These are phyloP conservation scores for Lepidocolaptes lacrymiger DNA, from an alignment of 2,797 vertebrate species.

Conservation along the genomic window DNA sequence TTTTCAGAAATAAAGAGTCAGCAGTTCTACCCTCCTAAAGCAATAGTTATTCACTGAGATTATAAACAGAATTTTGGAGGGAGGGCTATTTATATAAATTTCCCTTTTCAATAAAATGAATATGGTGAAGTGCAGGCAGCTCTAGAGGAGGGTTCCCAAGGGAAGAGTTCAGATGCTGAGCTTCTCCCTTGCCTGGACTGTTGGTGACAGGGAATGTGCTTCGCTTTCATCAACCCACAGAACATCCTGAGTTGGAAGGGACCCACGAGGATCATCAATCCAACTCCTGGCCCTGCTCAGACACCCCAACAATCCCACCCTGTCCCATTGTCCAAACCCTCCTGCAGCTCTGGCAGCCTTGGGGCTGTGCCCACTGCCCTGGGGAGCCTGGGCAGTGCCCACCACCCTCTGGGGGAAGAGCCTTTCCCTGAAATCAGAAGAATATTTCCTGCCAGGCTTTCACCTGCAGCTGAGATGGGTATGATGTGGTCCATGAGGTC, in stretches of 20 bases:
- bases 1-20: constrained; percentile 54
- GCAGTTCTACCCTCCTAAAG: constrained; percentile 64
- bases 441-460: not conserved
- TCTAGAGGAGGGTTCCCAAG: rapidly evolving
- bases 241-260: not conserved
- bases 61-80: constrained; percentile 52
- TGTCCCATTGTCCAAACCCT: rapidly evolving
- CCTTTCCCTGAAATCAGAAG: not conserved
- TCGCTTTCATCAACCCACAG: rapidly evolving
- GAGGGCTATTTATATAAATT: constrained; percentile 42
- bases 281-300: rapidly evolving
- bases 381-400: not conserved
- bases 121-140: not conserved
- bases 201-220: rapidly evolving
- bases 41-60: constrained; percentile 52
- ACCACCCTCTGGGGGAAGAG: not conserved
- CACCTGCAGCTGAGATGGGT: not conserved
- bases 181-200: not conserved
- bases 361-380: not conserved
- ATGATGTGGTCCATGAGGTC: not conserved
- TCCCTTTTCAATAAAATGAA: not conserved
- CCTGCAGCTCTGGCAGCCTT: not conserved
- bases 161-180: not conserved
- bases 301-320: not conserved
- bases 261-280: rapidly evolving